Base-by-base conservation (phyloP, 2,888 invertebrate species). In the Lasioglossum vierecki region DNA sequence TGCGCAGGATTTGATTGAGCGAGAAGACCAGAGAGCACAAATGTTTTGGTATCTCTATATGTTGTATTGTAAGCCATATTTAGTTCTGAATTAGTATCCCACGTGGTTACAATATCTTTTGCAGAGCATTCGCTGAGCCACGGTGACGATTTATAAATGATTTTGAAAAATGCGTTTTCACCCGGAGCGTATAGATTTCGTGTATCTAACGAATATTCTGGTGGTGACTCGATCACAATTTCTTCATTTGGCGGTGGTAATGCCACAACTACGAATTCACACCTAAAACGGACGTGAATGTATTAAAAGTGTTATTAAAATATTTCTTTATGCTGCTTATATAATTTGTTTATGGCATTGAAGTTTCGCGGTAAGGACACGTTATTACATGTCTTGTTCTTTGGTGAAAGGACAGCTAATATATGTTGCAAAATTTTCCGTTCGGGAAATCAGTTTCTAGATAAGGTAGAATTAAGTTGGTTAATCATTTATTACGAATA, bases 181-280 rank as follows among this genome's bases (percentile, higher is more conserved):
- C 85, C 90, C 6, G 80, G 73, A 15, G 81, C 71, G 53, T 89
- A 92, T 2, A 89, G 77, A 5, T 57, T 79, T 71, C 84, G 90
- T 6, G 73, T 77, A 66, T 83, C 79, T 22, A 80, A 57, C 4
- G 89, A 72, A 49, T 76, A 74, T 57, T 79, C 26, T 2, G 87
- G 63, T 1, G 80, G 9, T 35, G 92, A 86, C 46, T 92, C 84
- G 63, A 92, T 87, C 3, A 39, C 46, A 30, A 93, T 92, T n/a
- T 44, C 70, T 57, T 85, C 91, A 46, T 86, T 81, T 0, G 89
- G 89, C 2, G 93, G 93, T 39, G 93, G 92, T 13, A 92, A 89
- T 0, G 93, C 92, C 30, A 94, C 71, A 15, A 93, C 83, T 13
- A 91, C 92, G 63, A 90, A 91, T 57, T 88, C 80, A 79, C 93